These are phyloP conservation scores for Julus scanicus DNA, from an alignment of 2,888 invertebrate genomes.

Conservation along the genomic window DNA sequence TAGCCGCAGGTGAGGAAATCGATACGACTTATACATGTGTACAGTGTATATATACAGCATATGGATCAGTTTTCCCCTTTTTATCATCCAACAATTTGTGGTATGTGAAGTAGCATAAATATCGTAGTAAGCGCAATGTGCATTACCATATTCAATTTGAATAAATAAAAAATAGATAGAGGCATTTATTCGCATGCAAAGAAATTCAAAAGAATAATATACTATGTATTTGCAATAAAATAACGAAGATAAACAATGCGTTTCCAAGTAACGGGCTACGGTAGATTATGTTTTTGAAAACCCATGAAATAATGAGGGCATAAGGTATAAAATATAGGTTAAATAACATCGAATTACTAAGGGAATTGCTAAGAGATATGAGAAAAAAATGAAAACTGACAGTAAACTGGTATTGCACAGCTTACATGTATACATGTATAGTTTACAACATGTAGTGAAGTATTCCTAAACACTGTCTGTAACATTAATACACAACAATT, in stretches of 20 bases:
- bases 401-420: no score
- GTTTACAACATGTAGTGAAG: no score
- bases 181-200: not conserved
- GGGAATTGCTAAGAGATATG: not conserved
- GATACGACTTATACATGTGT: not conserved
- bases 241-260: not conserved
- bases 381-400: no score
- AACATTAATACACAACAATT: no score
- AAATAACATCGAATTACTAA: not conserved
- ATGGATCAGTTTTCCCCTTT: no score
- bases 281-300: not conserved
- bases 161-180: not conserved
- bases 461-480: no score
- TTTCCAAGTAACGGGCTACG: not conserved
- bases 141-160: not conserved
- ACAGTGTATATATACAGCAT: not conserved
- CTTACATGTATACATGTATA: no score
- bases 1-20: not conserved
- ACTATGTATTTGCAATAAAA: not conserved
- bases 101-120: not conserved
- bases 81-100: not conserved
- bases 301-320: not conserved
- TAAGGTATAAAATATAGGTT: not conserved
- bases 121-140: not conserved
- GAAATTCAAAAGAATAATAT: not conserved